A percentile compares a stretch with the other conserved stretches of the same genome.
Conservation (phyloP, 2,888 invertebrate species). For the Desoria tigrina region DNA sequence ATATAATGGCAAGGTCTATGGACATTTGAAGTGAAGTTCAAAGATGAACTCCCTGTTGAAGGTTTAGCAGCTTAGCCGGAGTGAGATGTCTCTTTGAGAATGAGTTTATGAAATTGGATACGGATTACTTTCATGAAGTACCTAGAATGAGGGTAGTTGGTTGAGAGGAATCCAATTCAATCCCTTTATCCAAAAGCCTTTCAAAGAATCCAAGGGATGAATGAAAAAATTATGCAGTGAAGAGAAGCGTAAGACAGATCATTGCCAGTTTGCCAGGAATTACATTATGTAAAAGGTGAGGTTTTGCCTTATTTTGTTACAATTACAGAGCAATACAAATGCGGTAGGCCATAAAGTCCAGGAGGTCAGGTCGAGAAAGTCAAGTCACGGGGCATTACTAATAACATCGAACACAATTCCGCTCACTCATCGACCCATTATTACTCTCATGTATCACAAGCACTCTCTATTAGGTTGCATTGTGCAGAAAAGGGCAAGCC, state of each 20-base stretch:
- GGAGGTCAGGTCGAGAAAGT: slow-evolving; percentile 41
- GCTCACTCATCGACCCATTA: no score
- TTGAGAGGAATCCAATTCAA: slow-evolving; percentile 3
- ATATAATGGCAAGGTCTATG: no score
- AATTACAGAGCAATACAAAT: slow-evolving; percentile 39
- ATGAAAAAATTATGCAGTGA: no score
- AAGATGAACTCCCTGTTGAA: no score
- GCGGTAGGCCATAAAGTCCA: slow-evolving; percentile 48
- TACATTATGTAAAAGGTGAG: slow-evolving; percentile 1
- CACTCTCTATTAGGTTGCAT: not conserved
- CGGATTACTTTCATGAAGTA: slow-evolving; percentile 10
- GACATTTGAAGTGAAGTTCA: no score
- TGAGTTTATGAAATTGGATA: slow-evolving; percentile 3
- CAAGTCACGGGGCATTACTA: slow-evolving; percentile 20
- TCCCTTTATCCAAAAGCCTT: not conserved
- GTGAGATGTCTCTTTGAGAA: not conserved
- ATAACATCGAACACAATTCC: not conserved
- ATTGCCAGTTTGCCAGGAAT: not conserved
- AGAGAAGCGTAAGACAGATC: not conserved
- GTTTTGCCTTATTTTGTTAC: slow-evolving; percentile 23
- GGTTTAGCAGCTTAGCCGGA: no score
- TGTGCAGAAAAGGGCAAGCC: slow-evolving; percentile 9
- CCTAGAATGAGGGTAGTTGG: not conserved
- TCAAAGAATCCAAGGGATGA: not conserved
- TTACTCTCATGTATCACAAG: no score